Evolutionary conservation across 1,140 invertebrate species (phyloP).

Genomic region (Drosophila sechellia): DNA sequence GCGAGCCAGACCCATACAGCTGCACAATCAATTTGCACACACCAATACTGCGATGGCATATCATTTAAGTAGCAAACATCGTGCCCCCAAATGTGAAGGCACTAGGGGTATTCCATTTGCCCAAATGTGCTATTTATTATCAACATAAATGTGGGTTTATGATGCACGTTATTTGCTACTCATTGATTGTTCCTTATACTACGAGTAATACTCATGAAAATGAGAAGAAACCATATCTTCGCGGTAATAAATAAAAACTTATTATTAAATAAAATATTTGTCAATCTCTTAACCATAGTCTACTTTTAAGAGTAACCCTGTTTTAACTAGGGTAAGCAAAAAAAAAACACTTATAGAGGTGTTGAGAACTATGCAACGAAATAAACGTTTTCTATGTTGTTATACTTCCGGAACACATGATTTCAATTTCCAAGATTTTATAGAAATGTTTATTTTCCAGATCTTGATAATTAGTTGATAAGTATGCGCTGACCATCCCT

Average conservation of each 20-base stretch:
- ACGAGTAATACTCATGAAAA: no score
- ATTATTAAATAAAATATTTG: no score
- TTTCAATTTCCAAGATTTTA: not conserved
- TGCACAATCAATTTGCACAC: slow-evolving; percentile 70
- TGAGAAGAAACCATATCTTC: no score
- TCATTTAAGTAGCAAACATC: slow-evolving; percentile 73
- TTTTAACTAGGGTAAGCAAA: no score
- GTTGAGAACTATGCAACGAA: not conserved
- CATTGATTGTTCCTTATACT: not conserved
- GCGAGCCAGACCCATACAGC: slow-evolving; percentile 28
- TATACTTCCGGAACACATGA: no score
- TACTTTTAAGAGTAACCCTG: no score
- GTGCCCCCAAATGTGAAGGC: slow-evolving; percentile 37
- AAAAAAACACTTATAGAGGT: not conserved
- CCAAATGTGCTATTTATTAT: not conserved
- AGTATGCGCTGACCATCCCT: slow-evolving; percentile 30
- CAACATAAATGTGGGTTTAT: not conserved
- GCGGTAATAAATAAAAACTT: no score
- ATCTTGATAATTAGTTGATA: no score
- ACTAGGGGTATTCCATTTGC: slow-evolving; percentile 20
- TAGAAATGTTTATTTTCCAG: not conserved
- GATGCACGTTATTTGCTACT: not conserved
- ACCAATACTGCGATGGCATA: slow-evolving; percentile 37
- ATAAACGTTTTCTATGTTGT: not conserved
- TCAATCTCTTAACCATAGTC: no score